These are phyloP conservation scores for Drosophila macrospina DNA, from an alignment of 2,888 invertebrate species.

Conservation along the genomic window DNA sequence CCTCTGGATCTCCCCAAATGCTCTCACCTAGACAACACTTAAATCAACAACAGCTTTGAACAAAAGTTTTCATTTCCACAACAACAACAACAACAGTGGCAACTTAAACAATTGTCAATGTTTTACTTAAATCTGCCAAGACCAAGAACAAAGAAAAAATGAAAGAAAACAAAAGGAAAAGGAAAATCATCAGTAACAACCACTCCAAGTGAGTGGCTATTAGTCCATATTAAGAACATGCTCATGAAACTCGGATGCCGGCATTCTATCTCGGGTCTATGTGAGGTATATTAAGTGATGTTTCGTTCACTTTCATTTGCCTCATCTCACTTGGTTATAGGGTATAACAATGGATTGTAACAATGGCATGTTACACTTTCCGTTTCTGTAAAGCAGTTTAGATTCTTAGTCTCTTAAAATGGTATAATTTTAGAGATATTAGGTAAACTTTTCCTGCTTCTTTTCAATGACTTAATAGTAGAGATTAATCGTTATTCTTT, in stretches of 20 bases:
- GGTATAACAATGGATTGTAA: no score
- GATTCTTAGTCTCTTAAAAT: not conserved
- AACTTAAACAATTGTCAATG: slow-evolving; percentile 68
- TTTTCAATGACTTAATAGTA: not conserved
- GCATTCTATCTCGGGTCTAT: not conserved
- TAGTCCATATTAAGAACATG: slow-evolving; percentile 20
- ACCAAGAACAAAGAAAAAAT: slow-evolving; percentile 23
- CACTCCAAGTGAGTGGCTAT: slow-evolving; percentile 50
- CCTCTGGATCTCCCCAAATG: slow-evolving; percentile 15
- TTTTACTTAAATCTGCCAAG: slow-evolving; percentile 63
- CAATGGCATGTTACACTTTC: no score
- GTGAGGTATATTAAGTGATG: no score
- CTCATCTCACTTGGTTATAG: not conserved
- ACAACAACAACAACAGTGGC: slow-evolving; percentile 26
- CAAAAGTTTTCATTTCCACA: slow-evolving; percentile 48
- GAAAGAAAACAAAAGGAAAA: slow-evolving; percentile 1
- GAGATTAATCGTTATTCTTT: no score
- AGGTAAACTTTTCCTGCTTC: not conserved
- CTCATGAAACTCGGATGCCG: not conserved
- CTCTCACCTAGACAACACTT: slow-evolving; percentile 21
- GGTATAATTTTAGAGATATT: not conserved
- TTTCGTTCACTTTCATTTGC: no score
- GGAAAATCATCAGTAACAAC: slow-evolving; percentile 34
- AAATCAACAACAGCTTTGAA: slow-evolving; percentile 44
- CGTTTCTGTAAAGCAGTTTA: no score